phyloP scores from a whole-genome alignment of 2,113 vertebrate genomes.

The Anhinga rufa region DNA sequence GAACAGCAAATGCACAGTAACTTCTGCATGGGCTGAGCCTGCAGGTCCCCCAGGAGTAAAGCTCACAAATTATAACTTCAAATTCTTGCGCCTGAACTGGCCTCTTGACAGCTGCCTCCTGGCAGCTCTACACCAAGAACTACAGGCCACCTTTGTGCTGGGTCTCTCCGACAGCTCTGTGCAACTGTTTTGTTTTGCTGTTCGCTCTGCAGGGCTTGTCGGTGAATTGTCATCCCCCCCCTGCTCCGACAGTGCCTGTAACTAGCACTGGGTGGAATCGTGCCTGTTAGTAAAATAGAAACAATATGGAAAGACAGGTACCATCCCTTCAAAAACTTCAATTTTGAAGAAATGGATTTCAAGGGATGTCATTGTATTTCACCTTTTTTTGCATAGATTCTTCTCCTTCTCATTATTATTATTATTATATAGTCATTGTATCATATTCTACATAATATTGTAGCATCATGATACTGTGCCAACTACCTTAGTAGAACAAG shows the following conservation, averaged over 20 bases:
- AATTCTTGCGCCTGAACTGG: not conserved
- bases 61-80: not conserved
- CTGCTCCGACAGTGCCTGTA: not conserved
- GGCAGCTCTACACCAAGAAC: not conserved
- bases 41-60: not conserved
- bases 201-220: not conserved
- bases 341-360: not conserved
- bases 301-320: not conserved
- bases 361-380: not conserved
- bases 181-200: not conserved
- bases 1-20: not conserved
- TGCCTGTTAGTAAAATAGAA: not conserved
- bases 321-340: not conserved
- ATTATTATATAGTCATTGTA: not conserved
- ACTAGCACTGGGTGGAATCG: not conserved
- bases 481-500: not conserved
- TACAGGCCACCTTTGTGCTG: too few species aligned
- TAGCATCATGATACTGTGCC: not conserved
- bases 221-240: not conserved
- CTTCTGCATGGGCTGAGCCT: not conserved
- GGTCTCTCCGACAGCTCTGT: not conserved
- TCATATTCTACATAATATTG: not conserved
- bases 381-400: not conserved
- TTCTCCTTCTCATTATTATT: not conserved
- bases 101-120: not conserved